Base-by-base conservation (phyloP, 1,140 invertebrate genomes). In the Macrocentrus cingulum region DNA sequence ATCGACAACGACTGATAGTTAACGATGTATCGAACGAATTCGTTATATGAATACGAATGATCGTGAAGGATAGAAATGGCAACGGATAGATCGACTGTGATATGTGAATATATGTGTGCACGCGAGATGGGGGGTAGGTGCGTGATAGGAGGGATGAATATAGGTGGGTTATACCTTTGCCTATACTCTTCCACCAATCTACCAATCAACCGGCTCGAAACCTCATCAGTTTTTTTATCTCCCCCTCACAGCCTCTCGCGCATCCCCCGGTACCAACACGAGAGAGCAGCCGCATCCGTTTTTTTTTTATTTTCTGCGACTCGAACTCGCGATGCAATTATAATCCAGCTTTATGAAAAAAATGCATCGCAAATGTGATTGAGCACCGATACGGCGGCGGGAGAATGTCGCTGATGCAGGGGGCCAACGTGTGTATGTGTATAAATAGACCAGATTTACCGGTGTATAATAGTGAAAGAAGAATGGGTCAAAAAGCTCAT, bases 261-360 rank as follows among this genome's bases (percentile, higher is more conserved):
- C 53, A 42, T 46, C 39, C 51, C 32, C 48, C 57, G 19, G 45
- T 36, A 20, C 41, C 54, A 53, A 44, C 62, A 51, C 37, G 7
- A 39, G 29, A 34, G 36, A 39, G 11, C 36, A 13, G 37, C 13
- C 36, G 72, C 25, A 29, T 4, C 36, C 7, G 15, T 39, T 39
- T 39, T 39, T 77, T 76, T 77, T 73, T 77, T 77, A 69, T 55
- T 32, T 25, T 37, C 52, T 25, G 54, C 52, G 49, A 61, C 69
- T 76, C 74, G 72, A 75, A 74, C 75, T 79, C 71, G 71, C 74
- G 75, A 77, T 76, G 77, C 77, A 79, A 78, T 79, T 79, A 79
- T 79, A 79, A 79, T 78, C 74, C 77, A 77, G 75, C 76, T 79
- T 79, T 79, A 77, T 79, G 74, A 74, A 78, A 79, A 70, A 76